phyloP scores from a whole-genome alignment of 2,113 vertebrate species.

The Larimichthys crocea region DNA sequence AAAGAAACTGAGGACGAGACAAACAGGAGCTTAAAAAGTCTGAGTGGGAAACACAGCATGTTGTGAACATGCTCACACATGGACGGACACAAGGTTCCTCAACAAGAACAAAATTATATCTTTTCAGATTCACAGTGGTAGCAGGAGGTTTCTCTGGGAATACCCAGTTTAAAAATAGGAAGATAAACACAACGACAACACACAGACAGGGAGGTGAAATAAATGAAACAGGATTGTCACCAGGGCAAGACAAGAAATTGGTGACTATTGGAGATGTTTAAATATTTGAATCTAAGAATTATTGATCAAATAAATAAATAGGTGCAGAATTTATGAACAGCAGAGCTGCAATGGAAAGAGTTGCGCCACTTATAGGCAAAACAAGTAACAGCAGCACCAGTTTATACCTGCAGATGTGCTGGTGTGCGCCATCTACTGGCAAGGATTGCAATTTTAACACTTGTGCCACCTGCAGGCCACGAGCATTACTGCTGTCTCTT shows the following conservation, averaged over 20 bases:
- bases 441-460: background rate
- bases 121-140: conserved; percentile 16
- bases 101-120: conserved; percentile 24
- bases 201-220: conserved; percentile 7
- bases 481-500: background rate
- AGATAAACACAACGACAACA: conserved; percentile 40
- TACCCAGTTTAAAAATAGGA: conserved; percentile 39
- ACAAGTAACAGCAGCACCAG: background rate
- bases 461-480: background rate
- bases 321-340: background rate
- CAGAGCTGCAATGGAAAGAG: background rate
- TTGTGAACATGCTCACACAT: conserved; percentile 28
- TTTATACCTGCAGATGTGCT: background rate
- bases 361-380: background rate
- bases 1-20: conserved; percentile 61
- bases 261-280: background rate
- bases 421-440: background rate
- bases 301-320: background rate
- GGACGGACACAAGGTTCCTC: conserved; percentile 7
- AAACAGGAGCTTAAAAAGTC: conserved; percentile 39
- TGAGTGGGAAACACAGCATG: conserved; percentile 37
- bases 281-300: conserved; percentile 1
- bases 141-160: conserved; percentile 34
- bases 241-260: background rate
- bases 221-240: background rate